Evolutionary conservation across 2,113 vertebrate genomes (phyloP).

Genomic region (Myocastor coypus): DNA sequence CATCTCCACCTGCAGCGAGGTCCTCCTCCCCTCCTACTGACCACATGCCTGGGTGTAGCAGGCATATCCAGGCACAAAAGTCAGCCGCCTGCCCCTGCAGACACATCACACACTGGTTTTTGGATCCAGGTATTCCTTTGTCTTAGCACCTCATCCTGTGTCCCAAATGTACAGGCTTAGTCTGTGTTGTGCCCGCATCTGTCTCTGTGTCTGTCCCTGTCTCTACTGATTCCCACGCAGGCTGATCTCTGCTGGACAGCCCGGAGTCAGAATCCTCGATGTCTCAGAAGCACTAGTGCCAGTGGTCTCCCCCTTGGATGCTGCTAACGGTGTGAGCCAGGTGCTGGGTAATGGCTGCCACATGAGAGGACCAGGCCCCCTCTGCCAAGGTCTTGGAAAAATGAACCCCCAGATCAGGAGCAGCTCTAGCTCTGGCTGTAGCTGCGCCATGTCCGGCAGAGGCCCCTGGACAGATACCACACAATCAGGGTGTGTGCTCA

Average conservation of each 20-base stretch:
- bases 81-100: not conserved
- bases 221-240: fast-evolving
- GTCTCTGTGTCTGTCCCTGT: not conserved
- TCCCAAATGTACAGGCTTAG: not conserved
- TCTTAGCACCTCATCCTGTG: not conserved
- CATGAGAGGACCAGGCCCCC: not conserved
- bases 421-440: not conserved
- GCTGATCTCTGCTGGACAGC: not conserved
- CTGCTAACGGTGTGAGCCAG: not conserved
- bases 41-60: not conserved
- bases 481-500: not conserved
- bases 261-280: not conserved
- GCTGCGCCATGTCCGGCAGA: fast-evolving
- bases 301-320: not conserved
- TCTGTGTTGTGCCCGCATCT: not conserved
- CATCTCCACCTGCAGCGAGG: not conserved
- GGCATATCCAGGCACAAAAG: not conserved
- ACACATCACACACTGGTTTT: not conserved
- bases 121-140: not conserved
- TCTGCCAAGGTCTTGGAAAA: not conserved
- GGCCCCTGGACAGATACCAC: not conserved
- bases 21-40: not conserved
- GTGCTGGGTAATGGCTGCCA: not conserved
- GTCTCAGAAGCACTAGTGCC: not conserved
- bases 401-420: too few species aligned